phyloP scores from a whole-genome alignment of 2,888 invertebrate genomes.

The Pterostichus niger region DNA sequence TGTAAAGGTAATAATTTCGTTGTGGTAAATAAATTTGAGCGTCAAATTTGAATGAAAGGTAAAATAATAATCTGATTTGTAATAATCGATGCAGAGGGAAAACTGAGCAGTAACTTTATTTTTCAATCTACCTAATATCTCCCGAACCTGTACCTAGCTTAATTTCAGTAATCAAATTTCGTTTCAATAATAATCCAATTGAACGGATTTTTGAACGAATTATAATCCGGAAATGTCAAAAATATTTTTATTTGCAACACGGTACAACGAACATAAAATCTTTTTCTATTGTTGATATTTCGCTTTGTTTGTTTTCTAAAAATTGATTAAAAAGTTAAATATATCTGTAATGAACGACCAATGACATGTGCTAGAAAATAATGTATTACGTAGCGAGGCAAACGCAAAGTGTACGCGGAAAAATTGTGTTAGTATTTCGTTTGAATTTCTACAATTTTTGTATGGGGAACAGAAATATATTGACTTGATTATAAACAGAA shows the following conservation, averaged over 20 bases:
- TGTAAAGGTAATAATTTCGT: background rate
- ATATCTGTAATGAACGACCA: background rate
- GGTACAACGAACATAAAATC: background rate
- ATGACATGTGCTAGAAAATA: too few species aligned
- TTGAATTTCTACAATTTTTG: too few species aligned
- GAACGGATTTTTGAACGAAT: background rate
- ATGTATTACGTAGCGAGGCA: too few species aligned
- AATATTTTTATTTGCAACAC: constrained; percentile 4
- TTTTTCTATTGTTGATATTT: constrained; percentile 29
- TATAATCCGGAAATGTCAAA: constrained; percentile 17
- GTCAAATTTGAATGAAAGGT: background rate
- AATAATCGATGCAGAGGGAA: constrained; percentile 5
- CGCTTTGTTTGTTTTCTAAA: background rate
- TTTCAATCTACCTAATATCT: constrained; percentile 33
- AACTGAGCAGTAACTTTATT: constrained; percentile 23
- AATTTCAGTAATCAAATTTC: constrained; percentile 24
- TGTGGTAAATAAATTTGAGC: constrained; percentile 19
- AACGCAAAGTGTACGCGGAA: too few species aligned
- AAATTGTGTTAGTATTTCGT: too few species aligned
- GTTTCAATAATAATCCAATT: constrained; percentile 29
- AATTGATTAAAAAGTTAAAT: too few species aligned
- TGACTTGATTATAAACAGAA: too few species aligned
- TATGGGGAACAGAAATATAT: too few species aligned
- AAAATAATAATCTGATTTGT: background rate
- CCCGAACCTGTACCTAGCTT: constrained; percentile 10